These are phyloP conservation scores for Lumbricus terrestris DNA, from an alignment of 2,888 invertebrate genomes.

Conservation along the genomic window DNA sequence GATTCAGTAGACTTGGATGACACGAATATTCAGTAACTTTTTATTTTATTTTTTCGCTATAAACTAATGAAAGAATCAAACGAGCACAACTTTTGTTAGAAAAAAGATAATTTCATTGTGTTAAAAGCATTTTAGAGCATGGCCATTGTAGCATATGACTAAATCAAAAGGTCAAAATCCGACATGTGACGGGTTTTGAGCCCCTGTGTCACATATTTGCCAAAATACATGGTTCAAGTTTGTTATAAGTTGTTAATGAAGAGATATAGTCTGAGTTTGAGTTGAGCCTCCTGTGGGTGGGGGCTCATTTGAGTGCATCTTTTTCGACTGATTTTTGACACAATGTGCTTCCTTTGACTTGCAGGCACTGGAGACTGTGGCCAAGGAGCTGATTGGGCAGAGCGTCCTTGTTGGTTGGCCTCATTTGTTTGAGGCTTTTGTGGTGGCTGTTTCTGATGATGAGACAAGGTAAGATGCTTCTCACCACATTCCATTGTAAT, in stretches of 20 bases:
- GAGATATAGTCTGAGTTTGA: background rate
- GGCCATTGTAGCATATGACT: too few relatives aligned
- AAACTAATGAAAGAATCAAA: too few relatives aligned
- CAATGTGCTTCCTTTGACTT: background rate
- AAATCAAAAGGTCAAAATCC: too few relatives aligned
- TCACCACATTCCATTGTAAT: slow-evolving; percentile 9
- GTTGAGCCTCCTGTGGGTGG: background rate
- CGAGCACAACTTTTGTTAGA: too few relatives aligned
- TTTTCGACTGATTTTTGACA: background rate
- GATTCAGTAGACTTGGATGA: too few relatives aligned
- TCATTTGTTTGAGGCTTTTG: slow-evolving; percentile 78
- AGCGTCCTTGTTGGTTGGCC: slow-evolving; percentile 86
- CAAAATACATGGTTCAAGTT: background rate
- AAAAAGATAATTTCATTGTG: too few relatives aligned
- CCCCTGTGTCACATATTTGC: too few relatives aligned
- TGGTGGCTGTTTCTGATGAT: slow-evolving; percentile 68
- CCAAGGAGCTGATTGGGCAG: slow-evolving; percentile 71
- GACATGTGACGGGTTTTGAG: too few relatives aligned
- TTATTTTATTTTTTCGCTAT: too few relatives aligned
- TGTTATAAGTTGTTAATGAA: background rate
- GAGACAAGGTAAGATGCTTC: slow-evolving; percentile 49
- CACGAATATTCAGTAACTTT: too few relatives aligned
- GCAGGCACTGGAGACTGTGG: slow-evolving; percentile 58
- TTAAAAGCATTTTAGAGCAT: too few relatives aligned
- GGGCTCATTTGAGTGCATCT: background rate